phyloP scores from a whole-genome alignment of 2,888 invertebrate genomes.

The Catotricha subobsoleta region DNA sequence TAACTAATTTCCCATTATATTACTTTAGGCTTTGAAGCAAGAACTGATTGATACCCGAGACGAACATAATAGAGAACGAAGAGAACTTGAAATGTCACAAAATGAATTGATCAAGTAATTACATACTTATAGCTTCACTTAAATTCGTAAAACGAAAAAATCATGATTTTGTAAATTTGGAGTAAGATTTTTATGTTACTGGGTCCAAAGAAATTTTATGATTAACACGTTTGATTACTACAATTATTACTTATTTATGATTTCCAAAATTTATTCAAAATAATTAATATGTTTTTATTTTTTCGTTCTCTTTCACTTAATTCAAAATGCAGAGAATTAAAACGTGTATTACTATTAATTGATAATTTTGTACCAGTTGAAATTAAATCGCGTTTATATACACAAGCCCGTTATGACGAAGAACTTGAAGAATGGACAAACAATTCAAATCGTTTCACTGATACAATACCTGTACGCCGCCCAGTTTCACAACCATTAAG shows the following conservation, averaged over 20 bases:
- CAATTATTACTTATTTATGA: too few relatives aligned
- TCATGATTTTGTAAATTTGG: too few relatives aligned
- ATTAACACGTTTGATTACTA: too few relatives aligned
- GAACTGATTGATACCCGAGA: conserved; percentile 69
- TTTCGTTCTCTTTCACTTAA: too few relatives aligned
- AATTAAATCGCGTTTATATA: conserved; percentile 54
- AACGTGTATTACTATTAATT: conserved; percentile 71
- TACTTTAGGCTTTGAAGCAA: conserved; percentile 45
- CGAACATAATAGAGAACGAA: conserved; percentile 77
- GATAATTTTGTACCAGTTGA: conserved; percentile 80
- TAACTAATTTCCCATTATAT: background rate
- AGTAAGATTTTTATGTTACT: too few relatives aligned
- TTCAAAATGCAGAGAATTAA: conserved; percentile 60
- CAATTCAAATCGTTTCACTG: conserved; percentile 26
- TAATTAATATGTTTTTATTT: background rate
- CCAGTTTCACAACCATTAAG: conserved; percentile 45
- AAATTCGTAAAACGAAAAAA: conserved; percentile 2
- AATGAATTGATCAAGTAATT: conserved; percentile 63
- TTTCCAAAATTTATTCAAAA: background rate
- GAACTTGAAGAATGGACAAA: conserved; percentile 59
- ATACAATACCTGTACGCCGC: conserved; percentile 31
- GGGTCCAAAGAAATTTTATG: too few relatives aligned
- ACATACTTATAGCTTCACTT: background rate
- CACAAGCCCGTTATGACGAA: conserved; percentile 61
- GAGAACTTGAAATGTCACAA: conserved; percentile 80